A percentile compares a stretch with the other conserved stretches of the same genome.
phyloP scores from a whole-genome alignment of 2,797 vertebrate species.

The Phoebastria nigripes region DNA sequence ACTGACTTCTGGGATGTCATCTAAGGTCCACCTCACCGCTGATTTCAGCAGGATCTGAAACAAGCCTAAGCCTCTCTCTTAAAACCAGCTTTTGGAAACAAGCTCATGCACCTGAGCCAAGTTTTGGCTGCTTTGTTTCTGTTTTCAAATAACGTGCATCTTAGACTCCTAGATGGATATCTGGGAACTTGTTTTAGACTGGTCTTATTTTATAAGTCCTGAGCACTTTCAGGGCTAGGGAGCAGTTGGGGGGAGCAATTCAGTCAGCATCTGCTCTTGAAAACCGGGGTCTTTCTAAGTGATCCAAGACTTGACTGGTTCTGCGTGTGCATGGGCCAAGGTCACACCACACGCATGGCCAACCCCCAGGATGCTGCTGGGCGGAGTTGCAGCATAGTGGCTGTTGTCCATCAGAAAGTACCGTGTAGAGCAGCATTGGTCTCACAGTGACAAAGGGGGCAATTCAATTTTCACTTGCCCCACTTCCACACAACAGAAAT shows the following conservation, averaged over 20 bases:
- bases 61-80: neutral
- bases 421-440: neutral
- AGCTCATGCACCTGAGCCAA: neutral
- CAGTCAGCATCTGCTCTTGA: neutral
- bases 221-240: neutral
- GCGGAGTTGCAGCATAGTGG: fast-evolving
- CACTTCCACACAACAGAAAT: neutral
- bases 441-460: neutral
- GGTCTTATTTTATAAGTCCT: neutral
- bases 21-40: neutral
- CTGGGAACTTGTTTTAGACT: neutral
- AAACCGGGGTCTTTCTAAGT: fast-evolving
- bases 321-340: neutral
- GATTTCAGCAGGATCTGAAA: neutral
- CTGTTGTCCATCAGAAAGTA: neutral
- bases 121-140: neutral
- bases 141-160: neutral
- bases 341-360: neutral
- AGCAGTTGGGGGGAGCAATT: neutral
- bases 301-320: neutral
- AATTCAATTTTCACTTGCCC: neutral
- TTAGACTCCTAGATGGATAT: neutral
- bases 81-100: neutral
- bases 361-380: too few relatives aligned
- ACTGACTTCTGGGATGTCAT: neutral